Percentiles rank a stretch among this genome's conserved stretches.
These are phyloP conservation scores for Camponotus fellah DNA, from an alignment of 2,888 invertebrate genomes.

Conservation along the genomic window DNA sequence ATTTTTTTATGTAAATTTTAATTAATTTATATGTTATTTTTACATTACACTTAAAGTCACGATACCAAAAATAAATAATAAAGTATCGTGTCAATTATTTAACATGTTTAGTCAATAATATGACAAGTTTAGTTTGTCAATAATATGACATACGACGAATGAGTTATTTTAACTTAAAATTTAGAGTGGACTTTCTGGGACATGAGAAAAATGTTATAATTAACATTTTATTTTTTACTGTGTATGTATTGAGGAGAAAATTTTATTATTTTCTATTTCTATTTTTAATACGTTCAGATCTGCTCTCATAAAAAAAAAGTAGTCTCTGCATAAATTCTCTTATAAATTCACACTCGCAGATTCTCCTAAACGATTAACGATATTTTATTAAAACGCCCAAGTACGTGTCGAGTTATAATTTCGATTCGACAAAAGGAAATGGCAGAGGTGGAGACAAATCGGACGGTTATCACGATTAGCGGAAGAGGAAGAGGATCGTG, in stretches of 20 bases:
- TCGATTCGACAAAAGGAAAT: conserved; percentile 15
- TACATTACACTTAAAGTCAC: too few species aligned
- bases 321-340: too few species aligned
- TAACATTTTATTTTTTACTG: background rate
- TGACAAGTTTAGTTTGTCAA: too few species aligned
- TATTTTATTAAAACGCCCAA: background rate
- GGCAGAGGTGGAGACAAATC: conserved; percentile 14
- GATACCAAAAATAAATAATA: too few species aligned
- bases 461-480: conserved; percentile 12
- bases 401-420: conserved; percentile 25
- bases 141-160: too few species aligned
- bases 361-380: background rate
- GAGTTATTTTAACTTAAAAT: too few species aligned
- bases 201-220: too few species aligned
- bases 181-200: too few species aligned
- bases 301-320: background rate
- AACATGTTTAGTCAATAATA: too few species aligned
- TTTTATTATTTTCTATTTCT: background rate
- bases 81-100: too few species aligned
- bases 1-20: too few species aligned
- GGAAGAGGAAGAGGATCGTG: background rate
- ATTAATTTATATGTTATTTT: too few species aligned
- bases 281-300: conserved; percentile 2
- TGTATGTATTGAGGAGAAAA: background rate
- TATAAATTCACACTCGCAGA: background rate